Base-by-base conservation (phyloP, 2,797 vertebrate genomes). In the Harpagifer antarcticus region DNA sequence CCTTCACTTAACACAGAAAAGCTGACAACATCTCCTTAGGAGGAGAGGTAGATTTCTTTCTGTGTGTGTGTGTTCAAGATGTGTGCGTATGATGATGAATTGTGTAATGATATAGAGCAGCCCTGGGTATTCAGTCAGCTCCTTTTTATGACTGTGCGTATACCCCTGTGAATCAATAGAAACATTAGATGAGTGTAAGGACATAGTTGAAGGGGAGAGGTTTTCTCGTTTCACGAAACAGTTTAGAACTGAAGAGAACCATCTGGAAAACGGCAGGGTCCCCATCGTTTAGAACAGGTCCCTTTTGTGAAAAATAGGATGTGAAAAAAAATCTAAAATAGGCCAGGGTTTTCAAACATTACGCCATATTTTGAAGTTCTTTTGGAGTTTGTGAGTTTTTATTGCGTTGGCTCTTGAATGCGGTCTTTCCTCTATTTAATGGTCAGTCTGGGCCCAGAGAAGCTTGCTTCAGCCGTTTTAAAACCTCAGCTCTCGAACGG, bases 341-440 rank as follows among this genome's bases (percentile, higher is more conserved):
- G 66, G 85, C 87, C 89, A 89, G 85, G 81, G 78, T 91, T 94
- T 94, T 94, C 89, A 92, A 94, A 92, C 92, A 93, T 94, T 92
- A 94, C 89, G 85, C 91, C 91, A 92, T 94, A 95, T 95, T 95
- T 94, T 94, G 90, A 94, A 92, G 92, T 93, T 91, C 89, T 93
- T 92, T 93, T 91, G 88, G 88, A 91, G 89, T 91, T 93, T 90
- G 86, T 83, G 89, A 90, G 84, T 93, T 94, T 95, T 96, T 95
- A 96, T 94, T 89, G 87, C 88, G 57, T 93, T 95, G 94, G 94
- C 94, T 92, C 82, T 90, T 56, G 81, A 80, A 88, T 68, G 87
- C 89, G 76, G 87, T 90, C 93, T 92, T 95, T 93, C 93, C 93
- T 91, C 88, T 79, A 79, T 91, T 96, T 96, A 95, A 95, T 95